Base-by-base conservation (phyloP, 2,797 vertebrate genomes). In the Pseudomugil tenellus region DNA sequence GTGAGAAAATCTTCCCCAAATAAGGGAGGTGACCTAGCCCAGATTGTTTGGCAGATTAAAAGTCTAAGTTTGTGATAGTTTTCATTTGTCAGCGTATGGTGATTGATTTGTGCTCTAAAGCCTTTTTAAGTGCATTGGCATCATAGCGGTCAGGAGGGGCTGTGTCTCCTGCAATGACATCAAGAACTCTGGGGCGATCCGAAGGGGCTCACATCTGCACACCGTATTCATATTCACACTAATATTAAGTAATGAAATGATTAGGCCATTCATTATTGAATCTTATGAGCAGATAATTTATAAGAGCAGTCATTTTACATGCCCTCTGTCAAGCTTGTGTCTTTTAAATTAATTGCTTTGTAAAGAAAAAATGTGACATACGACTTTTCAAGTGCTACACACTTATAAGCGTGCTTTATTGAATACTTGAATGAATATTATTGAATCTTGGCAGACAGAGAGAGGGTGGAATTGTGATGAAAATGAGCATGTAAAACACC, bases 11-110 rank as follows among this genome's bases (percentile, higher is more conserved):
- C 86, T 79, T 84, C 84, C 84, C 84, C 79, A 83, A 88, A 90
- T 87, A 84, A 79, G 87, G 81, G 85, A 79, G 86, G 88, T 90
- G 90, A 91, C 91, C 90, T 74, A 69, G 83, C 83, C 76, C 75
- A 72, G 88, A 92, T 91, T 92, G 92, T 91, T 88, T 83, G 85
- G 84, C 84, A 89, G 92, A 93, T 92, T 93, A 92, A 91, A 93
- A 93, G 92, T 93, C 92, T 58, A 72, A 88, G 81, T 91, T 92
- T 92, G 91, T 93, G 90, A 90, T 90, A 77, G 85, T 84, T 91
- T 92, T 93, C 91, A 93, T 93, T 91, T 83, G 89, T 93, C 92
- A 92, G 86, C 70, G 80, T 60, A 62, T 17, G 26, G 82, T 89
- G 91, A 92, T 91, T 87, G 90, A 92, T 92, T 91, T 52, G 72